Evolutionary conservation across 1,140 invertebrate species (phyloP).

Genomic region (Trichonephila clavata): DNA sequence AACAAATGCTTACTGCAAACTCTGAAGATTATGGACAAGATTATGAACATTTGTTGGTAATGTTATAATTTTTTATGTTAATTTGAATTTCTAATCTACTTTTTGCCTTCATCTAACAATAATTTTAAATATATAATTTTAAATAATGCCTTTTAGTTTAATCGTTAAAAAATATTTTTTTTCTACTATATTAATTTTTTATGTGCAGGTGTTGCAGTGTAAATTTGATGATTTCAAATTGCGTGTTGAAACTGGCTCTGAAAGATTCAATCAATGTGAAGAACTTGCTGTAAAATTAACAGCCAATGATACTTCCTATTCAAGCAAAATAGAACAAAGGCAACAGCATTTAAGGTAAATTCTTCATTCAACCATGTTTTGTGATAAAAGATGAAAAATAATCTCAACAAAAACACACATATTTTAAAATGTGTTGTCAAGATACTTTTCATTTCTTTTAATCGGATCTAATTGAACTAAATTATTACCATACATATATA

Average conservation of each 20-base stretch:
- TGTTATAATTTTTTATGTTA: conserved; percentile 79
- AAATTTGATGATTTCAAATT: conserved; percentile 98
- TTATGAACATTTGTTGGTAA: conserved; percentile 93
- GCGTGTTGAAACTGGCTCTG: conserved; percentile 93
- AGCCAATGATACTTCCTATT: conserved; percentile 90
- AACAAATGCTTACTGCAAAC: conserved; percentile 93
- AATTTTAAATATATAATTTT: background rate
- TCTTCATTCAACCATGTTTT: no score
- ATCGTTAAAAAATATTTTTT: background rate
- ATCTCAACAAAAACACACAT: background rate
- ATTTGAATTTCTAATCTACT: background rate
- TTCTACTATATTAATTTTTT: background rate
- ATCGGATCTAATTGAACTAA: no score
- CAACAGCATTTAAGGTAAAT: conserved; percentile 91
- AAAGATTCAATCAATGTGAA: conserved; percentile 96
- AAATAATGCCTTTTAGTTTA: background rate
- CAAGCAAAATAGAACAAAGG: conserved; percentile 91
- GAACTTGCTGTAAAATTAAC: conserved; percentile 92
- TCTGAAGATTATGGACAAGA: conserved; percentile 98
- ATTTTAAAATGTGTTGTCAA: background rate
- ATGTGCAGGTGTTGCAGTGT: conserved; percentile 88
- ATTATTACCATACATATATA: background rate
- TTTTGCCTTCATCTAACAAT: no score
- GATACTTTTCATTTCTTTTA: no score
- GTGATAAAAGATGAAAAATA: background rate